Base-by-base conservation (phyloP, 2,888 invertebrate species). In the Ormyrus pomaceus region DNA sequence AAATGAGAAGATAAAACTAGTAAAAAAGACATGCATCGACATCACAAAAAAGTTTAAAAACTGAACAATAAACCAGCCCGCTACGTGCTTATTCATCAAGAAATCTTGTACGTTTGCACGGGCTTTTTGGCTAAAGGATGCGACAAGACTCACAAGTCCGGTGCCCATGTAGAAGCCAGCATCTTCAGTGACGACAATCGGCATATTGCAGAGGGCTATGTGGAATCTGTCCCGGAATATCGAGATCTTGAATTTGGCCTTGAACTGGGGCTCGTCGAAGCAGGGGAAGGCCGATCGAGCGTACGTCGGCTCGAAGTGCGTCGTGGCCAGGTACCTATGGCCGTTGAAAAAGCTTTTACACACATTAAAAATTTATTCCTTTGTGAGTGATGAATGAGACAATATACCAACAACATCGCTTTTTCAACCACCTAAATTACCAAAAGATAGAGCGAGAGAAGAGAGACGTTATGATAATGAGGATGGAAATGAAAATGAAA, bases 231-330 rank as follows among this genome's bases (percentile, higher is more conserved):
- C 95, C 85, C 96, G 92, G 58, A 96, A 95, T 84, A 96, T 95
- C 6, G 95, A 95, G 83, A 96, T 93, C 88, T 94, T 95, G 91
- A 96, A 96, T 82, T 94, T 94, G 0, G 96, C 96, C 87, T 96
- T 94, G 86, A 95, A 94, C 82, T 96, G 95, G 0, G 96, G 96
- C 86, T 96, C 96, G 86, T 96, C 96, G 83, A 96, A 94, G 87
- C 96, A 96, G 0, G 96, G 96, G 89, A 96, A 96, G 5, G 96
- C 95, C 6, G 95, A 94, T 46, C 96, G 93, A 1, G 96, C 96
- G 86, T 95, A 95, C 0, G 95, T 96, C 84, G 96, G 92, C 92
- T 96, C 95, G 86, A 96, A 96, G 82, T 96, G 95, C 1, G 97
- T 97, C 0, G 96, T 95, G 0, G 96, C 97, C 85, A 96, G 92